A percentile compares a stretch with the other conserved stretches of the same genome.
Evolutionary conservation across 2,888 invertebrate species (phyloP).

Genomic region (Dynastes grantii): DNA sequence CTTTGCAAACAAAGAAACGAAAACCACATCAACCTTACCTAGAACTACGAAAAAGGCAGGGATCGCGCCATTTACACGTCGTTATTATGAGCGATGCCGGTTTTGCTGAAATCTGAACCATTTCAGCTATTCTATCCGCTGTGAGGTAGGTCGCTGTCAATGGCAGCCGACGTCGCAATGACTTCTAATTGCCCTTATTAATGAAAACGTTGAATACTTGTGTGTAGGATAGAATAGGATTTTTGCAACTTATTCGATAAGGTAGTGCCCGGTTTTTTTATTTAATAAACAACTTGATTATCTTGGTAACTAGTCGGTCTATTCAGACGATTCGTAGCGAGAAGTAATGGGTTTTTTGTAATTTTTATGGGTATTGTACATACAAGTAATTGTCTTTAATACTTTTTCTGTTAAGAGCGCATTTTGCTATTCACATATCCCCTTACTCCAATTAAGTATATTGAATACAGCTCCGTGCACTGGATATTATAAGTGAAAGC

Average conservation of each 20-base stretch:
- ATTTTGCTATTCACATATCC: too few species aligned
- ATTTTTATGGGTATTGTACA: too few species aligned
- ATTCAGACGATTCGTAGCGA: too few species aligned
- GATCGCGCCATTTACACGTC: constrained; percentile 68
- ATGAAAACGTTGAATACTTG: constrained; percentile 36
- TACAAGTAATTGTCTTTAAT: too few species aligned
- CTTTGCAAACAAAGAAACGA: constrained; percentile 67
- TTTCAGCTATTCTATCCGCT: constrained; percentile 68
- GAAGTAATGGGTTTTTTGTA: too few species aligned
- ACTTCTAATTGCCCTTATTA: constrained; percentile 52
- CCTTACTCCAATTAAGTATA: too few species aligned
- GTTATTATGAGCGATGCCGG: constrained; percentile 68
- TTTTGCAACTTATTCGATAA: constrained; percentile 44
- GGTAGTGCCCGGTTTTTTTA: constrained; percentile 17
- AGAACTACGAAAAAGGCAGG: constrained; percentile 69
- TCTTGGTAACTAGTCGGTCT: constrained; percentile 1
- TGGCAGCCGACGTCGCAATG: constrained; percentile 38
- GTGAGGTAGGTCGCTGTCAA: constrained; percentile 62
- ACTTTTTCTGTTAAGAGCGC: too few species aligned
- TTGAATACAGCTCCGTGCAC: too few species aligned
- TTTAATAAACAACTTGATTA: constrained; percentile 33
- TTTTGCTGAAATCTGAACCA: constrained; percentile 70
- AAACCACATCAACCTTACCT: constrained; percentile 63
- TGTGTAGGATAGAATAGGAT: constrained; percentile 34
- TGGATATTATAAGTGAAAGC: too few species aligned